Conservation (phyloP, 1,140 invertebrate species). For the Scaptomyza graminum region DNA sequence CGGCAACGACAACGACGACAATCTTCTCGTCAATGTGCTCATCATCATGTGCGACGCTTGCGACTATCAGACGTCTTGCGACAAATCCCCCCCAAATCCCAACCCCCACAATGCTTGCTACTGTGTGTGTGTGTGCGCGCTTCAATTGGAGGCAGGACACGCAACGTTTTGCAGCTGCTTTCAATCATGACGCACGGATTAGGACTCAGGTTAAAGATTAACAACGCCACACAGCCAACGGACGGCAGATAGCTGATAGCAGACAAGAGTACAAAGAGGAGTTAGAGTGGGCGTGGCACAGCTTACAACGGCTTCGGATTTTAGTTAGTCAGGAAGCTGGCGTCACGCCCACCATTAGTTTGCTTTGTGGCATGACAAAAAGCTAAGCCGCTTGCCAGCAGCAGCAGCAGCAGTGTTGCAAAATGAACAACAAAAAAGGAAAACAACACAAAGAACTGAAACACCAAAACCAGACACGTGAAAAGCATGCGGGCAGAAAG, state of each 20-base stretch:
- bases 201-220: constrained; percentile 77
- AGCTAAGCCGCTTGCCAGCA: constrained; percentile 54
- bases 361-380: constrained; percentile 26
- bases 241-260: constrained; percentile 10
- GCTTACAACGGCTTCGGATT: constrained; percentile 5
- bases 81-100: background rate
- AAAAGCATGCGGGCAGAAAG: background rate
- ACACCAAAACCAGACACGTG: background rate
- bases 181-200: constrained; percentile 80
- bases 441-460: background rate
- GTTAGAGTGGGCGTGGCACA: background rate
- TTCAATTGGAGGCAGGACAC: constrained; percentile 33
- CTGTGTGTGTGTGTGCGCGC: background rate
- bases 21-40: constrained; percentile 32
- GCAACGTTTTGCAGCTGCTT: constrained; percentile 68
- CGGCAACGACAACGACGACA: constrained; percentile 19
- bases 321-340: constrained; percentile 39
- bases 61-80: constrained; percentile 23
- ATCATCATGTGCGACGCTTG: constrained; percentile 51
- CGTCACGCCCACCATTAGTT: constrained; percentile 30
- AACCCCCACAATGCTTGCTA: too few relatives aligned
- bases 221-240: constrained; percentile 46
- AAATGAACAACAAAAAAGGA: background rate
- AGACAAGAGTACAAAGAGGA: background rate
- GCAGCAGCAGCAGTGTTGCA: background rate